phyloP scores from a whole-genome alignment of 2,888 invertebrate genomes.

The Mylabris sibirica region DNA sequence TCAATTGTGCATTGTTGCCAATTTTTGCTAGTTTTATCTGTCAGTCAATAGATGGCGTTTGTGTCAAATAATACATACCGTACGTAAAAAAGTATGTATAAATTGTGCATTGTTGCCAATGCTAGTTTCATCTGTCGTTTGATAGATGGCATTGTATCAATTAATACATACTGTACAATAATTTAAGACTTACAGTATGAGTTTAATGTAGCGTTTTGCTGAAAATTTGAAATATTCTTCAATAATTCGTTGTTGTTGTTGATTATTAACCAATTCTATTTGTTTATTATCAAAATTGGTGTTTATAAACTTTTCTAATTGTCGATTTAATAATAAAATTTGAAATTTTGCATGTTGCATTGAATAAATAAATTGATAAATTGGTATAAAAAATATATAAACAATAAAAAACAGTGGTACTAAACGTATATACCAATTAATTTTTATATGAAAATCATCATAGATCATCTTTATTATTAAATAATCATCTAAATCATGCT shows the following conservation, averaged over 20 bases:
- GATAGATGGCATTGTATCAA: too few species aligned
- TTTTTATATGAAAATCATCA: not conserved
- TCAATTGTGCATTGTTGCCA: not conserved
- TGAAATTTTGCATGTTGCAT: not conserved
- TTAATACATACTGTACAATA: too few species aligned
- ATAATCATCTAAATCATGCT: not conserved
- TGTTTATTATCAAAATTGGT: not conserved
- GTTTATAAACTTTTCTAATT: not conserved
- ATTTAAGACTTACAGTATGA: not conserved
- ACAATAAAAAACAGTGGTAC: not conserved
- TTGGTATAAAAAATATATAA: not conserved
- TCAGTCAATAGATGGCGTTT: too few species aligned
- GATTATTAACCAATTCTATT: not conserved
- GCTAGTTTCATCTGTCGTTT: too few species aligned
- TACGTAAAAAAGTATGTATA: too few species aligned
- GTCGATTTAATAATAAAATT: not conserved
- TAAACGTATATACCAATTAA: not conserved
- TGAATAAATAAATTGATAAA: constrained; percentile 6
- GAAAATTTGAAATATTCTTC: not conserved
- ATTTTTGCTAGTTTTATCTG: not conserved
- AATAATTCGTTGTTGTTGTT: not conserved
- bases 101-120: too few species aligned
- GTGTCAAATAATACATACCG: too few species aligned
- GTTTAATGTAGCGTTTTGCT: not conserved
- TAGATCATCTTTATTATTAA: not conserved